These are phyloP conservation scores for Kryptopterus vitreolus DNA, from an alignment of 2,797 vertebrate genomes.

Conservation along the genomic window DNA sequence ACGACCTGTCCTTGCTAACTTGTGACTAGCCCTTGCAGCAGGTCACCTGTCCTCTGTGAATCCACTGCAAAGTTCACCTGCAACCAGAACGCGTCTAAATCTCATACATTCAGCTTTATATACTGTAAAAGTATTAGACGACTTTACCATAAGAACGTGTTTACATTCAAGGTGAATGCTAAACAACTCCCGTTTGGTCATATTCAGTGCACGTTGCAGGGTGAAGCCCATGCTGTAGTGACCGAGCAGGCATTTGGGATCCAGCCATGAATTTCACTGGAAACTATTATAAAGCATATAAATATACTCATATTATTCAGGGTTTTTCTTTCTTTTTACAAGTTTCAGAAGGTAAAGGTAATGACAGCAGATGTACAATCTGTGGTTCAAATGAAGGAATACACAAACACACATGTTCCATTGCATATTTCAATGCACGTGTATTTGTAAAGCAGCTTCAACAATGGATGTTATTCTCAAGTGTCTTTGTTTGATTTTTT, in stretches of 20 bases:
- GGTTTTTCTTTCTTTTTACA: neutral
- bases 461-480: no score
- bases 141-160: no score
- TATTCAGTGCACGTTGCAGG: neutral
- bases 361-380: no score
- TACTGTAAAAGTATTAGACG: neutral
- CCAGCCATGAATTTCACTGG: neutral
- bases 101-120: neutral
- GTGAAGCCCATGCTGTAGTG: neutral
- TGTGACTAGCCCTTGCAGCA: neutral
- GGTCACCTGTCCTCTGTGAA: neutral
- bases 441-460: no score
- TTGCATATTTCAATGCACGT: no score
- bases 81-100: neutral
- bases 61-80: no score
- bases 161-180: neutral
- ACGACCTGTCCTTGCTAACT: neutral
- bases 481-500: no score
- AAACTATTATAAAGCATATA: no score
- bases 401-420: no score
- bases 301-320: no score
- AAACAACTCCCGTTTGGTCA: neutral
- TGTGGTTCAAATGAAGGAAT: no score
- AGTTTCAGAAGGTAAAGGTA: neutral
- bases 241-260: neutral